Conservation (phyloP, 92 coral and sea anemone genomes). For the Virgularia gustaviana region DNA sequence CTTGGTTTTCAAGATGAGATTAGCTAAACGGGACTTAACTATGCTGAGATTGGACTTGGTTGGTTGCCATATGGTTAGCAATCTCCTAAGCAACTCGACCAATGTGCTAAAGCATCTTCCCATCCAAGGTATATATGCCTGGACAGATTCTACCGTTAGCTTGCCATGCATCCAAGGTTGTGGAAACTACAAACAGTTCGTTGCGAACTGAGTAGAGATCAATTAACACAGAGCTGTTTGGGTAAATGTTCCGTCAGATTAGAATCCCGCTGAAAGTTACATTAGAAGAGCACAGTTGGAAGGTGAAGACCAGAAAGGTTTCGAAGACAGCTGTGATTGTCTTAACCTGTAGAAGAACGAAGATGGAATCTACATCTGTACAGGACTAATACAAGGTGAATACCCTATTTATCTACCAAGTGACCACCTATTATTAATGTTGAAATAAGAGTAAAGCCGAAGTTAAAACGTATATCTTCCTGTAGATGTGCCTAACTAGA, state of each 20-base stretch:
- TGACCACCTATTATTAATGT: neutral
- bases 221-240: neutral
- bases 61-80: slow-evolving; percentile 9
- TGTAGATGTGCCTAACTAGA: neutral
- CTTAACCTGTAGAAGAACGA: neutral
- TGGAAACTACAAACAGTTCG: slow-evolving; percentile 2
- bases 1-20: slow-evolving; percentile 1
- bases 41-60: slow-evolving; percentile 4
- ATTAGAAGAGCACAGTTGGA: neutral
- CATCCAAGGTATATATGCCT: neutral
- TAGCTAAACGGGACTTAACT: slow-evolving; percentile 1
- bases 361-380: neutral
- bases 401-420: neutral
- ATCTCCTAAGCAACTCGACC: neutral
- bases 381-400: neutral
- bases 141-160: slow-evolving; percentile 11
- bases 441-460: neutral
- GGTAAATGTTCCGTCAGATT: neutral
- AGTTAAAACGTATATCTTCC: neutral
- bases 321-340: neutral
- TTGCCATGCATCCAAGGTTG: neutral
- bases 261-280: neutral
- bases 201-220: slow-evolving; percentile 1
- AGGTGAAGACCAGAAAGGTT: neutral
- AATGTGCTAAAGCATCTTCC: neutral